phyloP scores from a whole-genome alignment of 2,888 invertebrate species.

The Ichneumoninae sp. region DNA sequence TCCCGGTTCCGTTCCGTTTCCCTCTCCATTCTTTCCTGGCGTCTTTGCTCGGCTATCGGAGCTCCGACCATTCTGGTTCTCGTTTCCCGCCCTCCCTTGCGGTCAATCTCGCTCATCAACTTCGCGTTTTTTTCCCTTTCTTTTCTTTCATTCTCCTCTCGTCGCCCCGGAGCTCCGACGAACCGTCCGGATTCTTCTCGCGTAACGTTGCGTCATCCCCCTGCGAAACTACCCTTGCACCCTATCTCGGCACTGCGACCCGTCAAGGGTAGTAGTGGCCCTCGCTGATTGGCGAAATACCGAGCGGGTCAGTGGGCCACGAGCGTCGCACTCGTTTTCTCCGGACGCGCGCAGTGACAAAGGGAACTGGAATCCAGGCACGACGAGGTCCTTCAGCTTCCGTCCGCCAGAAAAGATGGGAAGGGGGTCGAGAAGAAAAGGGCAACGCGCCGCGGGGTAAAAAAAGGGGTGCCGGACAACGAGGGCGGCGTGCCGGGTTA shows the following conservation, averaged over 20 bases:
- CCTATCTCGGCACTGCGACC: slow-evolving; percentile 30
- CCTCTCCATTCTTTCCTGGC: slow-evolving; percentile 12
- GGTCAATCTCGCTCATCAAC: slow-evolving; percentile 48
- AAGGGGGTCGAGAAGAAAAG: slow-evolving; percentile 54
- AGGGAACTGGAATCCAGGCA: slow-evolving; percentile 58
- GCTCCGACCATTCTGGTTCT: slow-evolving; percentile 13
- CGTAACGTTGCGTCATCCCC: slow-evolving; percentile 52
- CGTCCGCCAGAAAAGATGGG: slow-evolving; percentile 9
- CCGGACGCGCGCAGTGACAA: slow-evolving; percentile 46
- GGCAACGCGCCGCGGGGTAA: slow-evolving; percentile 39
- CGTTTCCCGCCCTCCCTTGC: slow-evolving; percentile 24
- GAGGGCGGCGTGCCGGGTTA: slow-evolving; percentile 41
- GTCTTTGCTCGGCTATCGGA: slow-evolving; percentile 4
- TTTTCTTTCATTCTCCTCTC: slow-evolving; percentile 7
- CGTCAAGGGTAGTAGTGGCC: slow-evolving; percentile 40
- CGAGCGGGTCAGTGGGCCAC: slow-evolving; percentile 80
- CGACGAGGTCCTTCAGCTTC: slow-evolving; percentile 45
- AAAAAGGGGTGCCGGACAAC: slow-evolving; percentile 56
- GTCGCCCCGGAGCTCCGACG: background rate
- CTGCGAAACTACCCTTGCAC: slow-evolving; percentile 39
- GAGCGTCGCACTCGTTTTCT: slow-evolving; percentile 64
- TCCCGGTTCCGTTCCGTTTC: slow-evolving; percentile 31
- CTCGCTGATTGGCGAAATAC: slow-evolving; percentile 71
- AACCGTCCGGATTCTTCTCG: slow-evolving; percentile 42
- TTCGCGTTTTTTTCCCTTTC: slow-evolving; percentile 16